Evolutionary conservation across 2,113 vertebrate genomes (phyloP), one percentile per base, ranked within the genome.

Genomic region (Plecotus auritus): DNA sequence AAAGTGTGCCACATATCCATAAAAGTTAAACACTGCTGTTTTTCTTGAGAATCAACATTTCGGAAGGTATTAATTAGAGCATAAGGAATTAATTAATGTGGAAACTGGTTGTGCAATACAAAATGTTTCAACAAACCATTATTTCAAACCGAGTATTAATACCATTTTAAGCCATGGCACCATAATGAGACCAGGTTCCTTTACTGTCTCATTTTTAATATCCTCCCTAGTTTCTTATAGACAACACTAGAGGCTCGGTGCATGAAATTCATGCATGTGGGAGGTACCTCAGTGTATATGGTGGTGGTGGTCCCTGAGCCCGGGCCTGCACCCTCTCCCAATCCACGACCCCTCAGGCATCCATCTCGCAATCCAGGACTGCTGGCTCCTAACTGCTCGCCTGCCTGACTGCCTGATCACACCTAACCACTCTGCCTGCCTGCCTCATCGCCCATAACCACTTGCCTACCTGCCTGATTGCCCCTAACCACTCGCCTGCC

Each of bases 31-130:
- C 85, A 85, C 37, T 93, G 6, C 77, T 86, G 67, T 56, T 93
- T 95, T 95, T 20, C 87, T 81, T 91, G 73, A 96, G 37, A 97
- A 81, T 85, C 74, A 93, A 88, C 37, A 93, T 72, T 90, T 90
- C 93, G 16, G 22, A 95, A 81, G 49, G 56, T 89, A 97, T 93
- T 96, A 93, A 84, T 90, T 92, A 66, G 23, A 90, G 9, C 23
- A 69, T 67, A 94, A 89, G 83, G 74, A 74, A 69, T 49, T 88
- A 40, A 82, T 90, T 94, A 94, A 95, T 86, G 32, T 91, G 56
- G 61, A 85, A 95, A 93, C 32, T 91, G 12, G 67, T 61, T 90
- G 30, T 64, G 22, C 56, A 85, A 90, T 77, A 93, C 70, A 66
- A 92, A 93, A 95, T 93, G 82, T 92, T 85, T 94, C 13, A 8